These are phyloP conservation scores for Drosophila glabriapex DNA, from an alignment of 2,888 invertebrate genomes.

Conservation along the genomic window DNA sequence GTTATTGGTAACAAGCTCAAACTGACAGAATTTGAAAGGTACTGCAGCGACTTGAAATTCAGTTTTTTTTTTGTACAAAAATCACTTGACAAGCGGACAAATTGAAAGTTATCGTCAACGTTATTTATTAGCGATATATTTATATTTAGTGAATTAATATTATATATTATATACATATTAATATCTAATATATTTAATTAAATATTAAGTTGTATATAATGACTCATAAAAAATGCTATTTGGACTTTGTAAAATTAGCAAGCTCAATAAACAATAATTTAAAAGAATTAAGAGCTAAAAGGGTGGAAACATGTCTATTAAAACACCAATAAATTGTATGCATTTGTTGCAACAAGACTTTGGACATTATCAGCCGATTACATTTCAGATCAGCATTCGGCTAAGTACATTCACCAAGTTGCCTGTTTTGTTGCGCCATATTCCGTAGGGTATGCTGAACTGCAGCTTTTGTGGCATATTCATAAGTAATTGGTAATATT, in stretches of 20 bases:
- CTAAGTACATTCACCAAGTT: conserved; percentile 35
- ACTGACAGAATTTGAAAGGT: conserved; percentile 48
- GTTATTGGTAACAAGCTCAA: conserved; percentile 31
- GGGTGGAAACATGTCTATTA: background rate
- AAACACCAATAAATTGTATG: background rate
- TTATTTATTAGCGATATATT: background rate
- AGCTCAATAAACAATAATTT: background rate
- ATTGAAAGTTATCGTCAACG: background rate
- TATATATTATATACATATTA: background rate
- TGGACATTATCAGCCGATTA: conserved; percentile 11
- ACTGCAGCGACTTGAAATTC: conserved; percentile 6
- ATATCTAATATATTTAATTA: background rate
- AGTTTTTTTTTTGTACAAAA: background rate
- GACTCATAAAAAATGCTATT: background rate
- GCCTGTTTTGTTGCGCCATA: conserved; percentile 2
- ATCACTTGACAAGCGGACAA: background rate
- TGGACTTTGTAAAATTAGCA: background rate
- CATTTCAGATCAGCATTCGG: conserved; percentile 30
- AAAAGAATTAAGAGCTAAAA: background rate
- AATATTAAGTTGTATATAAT: background rate
- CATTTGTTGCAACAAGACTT: conserved; percentile 10
- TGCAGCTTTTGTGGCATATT: background rate
- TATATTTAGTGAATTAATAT: background rate
- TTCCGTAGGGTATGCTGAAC: background rate
- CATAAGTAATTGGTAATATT: too few relatives aligned